Evolutionary conservation across 2,888 invertebrate genomes (phyloP), one percentile per base, ranked within the genome.

Genomic region (Arrhopalites spinosus): DNA sequence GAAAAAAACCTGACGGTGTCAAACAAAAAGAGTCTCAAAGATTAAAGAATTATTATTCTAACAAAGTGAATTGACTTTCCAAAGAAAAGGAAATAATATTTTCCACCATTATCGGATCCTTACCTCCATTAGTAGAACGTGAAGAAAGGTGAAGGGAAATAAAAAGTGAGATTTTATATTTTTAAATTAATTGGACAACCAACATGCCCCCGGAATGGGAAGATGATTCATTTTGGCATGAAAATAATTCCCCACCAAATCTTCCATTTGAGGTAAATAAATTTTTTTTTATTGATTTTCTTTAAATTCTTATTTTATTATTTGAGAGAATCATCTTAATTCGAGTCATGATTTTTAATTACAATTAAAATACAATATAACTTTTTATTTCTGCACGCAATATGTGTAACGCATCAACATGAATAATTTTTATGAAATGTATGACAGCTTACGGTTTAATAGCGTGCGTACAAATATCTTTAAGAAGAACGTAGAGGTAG

Each of bases 201-300:
- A 75, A 45, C 56, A 78, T 78, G 78, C 78, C 78, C 50, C 75
- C 78, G 30, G 78, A 76, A 56, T 78, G 78, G 78, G 78, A 78
- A 70, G 78, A 76, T 36, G 76, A 78, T 29, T 7, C 36, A 36
- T 78, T 76, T 71, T 76, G 76, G 76, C 71, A 76, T 76, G 74
- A 76, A 67, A 76, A 69, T 63, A 66, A 67, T 73, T 59, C 63
- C 43, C 25, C 70, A 36, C 36, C 29, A 63, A 63, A 15, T 67
- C 74, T 36, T n/a, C 74, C 74, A 61, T 74, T 74, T 59, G 74
- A 74, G 74, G 74, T 74, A 17, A 53, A 68, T 27, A 36, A 3
- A 7, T 36, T 11, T 11, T 50, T 66, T 30, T 66, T 20, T 30
- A 50, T 45, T 50, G 50, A 64, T 64, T 11, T 36, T 3, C 36